Evolutionary conservation across 2,888 invertebrate genomes (phyloP).

Genomic region (Scaptomyza polygonia): DNA sequence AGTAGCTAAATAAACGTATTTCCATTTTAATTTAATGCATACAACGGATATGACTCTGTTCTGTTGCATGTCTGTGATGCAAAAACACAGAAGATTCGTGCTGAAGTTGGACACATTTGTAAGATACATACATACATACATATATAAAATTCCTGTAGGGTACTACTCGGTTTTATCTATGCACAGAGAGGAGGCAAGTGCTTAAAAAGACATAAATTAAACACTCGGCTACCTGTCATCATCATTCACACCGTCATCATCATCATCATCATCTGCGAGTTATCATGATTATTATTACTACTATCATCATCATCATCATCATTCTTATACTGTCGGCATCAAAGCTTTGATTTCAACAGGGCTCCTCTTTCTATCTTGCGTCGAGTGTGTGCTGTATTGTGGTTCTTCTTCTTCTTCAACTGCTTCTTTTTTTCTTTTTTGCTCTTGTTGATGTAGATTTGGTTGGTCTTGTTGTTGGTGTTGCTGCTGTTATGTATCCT

Average conservation of each 20-base stretch:
- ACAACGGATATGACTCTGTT: constrained; percentile 10
- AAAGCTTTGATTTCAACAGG: constrained; percentile 79
- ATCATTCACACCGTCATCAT: constrained; percentile 58
- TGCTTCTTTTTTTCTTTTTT: constrained; percentile 32
- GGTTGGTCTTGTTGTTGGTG: constrained; percentile 48
- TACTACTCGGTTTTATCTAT: constrained; percentile 23
- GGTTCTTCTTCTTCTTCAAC: constrained; percentile 3
- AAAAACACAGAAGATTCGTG: no score
- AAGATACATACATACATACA: constrained; percentile 7
- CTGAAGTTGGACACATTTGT: constrained; percentile 16
- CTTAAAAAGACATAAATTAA: constrained; percentile 80
- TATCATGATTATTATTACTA: constrained; percentile 23
- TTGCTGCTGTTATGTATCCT: constrained; percentile 62
- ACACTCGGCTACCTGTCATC: constrained; percentile 78
- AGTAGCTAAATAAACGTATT: constrained; percentile 11
- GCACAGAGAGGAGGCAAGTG: constrained; percentile 60
- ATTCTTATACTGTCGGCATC: constrained; percentile 62
- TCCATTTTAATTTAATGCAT: background rate
- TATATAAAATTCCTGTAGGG: constrained; percentile 44
- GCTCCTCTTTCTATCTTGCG: constrained; percentile 51
- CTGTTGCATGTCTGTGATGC: constrained; percentile 2
- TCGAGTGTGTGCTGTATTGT: constrained; percentile 48
- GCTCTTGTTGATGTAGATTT: constrained; percentile 37
- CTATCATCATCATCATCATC: constrained; percentile 12
- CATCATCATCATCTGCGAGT: constrained; percentile 30